Evolutionary conservation across 2,797 vertebrate species (phyloP).

Genomic region (Otolemur crassicaudatus): DNA sequence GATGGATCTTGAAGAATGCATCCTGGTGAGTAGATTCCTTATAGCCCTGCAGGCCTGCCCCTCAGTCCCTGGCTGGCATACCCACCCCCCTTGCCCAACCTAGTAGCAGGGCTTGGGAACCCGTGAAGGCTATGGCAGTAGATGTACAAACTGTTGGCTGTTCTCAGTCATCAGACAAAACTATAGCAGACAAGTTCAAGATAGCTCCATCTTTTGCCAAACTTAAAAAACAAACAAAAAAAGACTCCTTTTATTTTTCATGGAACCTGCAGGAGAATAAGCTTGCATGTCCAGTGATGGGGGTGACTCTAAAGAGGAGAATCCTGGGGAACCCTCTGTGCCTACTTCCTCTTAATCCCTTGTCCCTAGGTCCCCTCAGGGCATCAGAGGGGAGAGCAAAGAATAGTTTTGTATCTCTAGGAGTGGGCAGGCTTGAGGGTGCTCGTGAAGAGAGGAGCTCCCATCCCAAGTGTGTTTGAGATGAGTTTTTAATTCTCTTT

Average conservation of each 20-base stretch:
- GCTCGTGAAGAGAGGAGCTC: background rate
- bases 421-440: background rate
- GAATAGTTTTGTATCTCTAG: fast-evolving
- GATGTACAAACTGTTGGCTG: fast-evolving
- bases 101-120: background rate
- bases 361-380: background rate
- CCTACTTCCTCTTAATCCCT: background rate
- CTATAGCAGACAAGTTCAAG: background rate
- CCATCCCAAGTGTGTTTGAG: too few species aligned
- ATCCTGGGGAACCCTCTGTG: background rate
- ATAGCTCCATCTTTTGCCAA: background rate
- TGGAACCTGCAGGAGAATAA: background rate
- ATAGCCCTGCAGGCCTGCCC: too few species aligned
- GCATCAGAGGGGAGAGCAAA: background rate
- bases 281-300: background rate
- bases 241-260: background rate
- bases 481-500: background rate
- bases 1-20: constrained; percentile 97
- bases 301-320: background rate
- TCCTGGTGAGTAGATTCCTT: constrained; percentile 91
- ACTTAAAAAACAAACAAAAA: background rate
- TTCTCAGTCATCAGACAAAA: background rate
- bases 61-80: fast-evolving
- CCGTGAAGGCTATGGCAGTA: background rate
- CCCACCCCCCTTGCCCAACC: fast-evolving